Evolutionary conservation across 2,113 vertebrate species (phyloP).

Genomic region (human): GRCh38 chr5:68673501-68674000

Average conservation of each 20-base stretch:
- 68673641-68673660: not conserved
- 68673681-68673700: slow-evolving; percentile 54
- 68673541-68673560: slow-evolving; percentile 77
- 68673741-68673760: slow-evolving; percentile 65
- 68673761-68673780: slow-evolving; percentile 31
- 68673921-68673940: not conserved
- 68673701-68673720: slow-evolving; percentile 36
- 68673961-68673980: not conserved
- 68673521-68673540: slow-evolving; percentile 42
- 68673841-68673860: slow-evolving; percentile 37
- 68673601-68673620: slow-evolving; percentile 55
- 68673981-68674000: not conserved
- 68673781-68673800: not conserved
- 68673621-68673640: slow-evolving; percentile 44
- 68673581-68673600: slow-evolving; percentile 71
- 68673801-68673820: slow-evolving; percentile 18
- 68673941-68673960: not conserved
- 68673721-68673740: not conserved
- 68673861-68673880: not conserved
- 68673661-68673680: not conserved
- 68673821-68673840: not conserved
- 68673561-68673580: slow-evolving; percentile 78
- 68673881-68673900: not conserved
- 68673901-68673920: not conserved
- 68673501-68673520: slow-evolving; percentile 76